Evolutionary conservation across 2,888 invertebrate genomes (phyloP), one percentile per base, ranked within the genome.

Genomic region (Scaptodrosophila latifasciaeformis): DNA sequence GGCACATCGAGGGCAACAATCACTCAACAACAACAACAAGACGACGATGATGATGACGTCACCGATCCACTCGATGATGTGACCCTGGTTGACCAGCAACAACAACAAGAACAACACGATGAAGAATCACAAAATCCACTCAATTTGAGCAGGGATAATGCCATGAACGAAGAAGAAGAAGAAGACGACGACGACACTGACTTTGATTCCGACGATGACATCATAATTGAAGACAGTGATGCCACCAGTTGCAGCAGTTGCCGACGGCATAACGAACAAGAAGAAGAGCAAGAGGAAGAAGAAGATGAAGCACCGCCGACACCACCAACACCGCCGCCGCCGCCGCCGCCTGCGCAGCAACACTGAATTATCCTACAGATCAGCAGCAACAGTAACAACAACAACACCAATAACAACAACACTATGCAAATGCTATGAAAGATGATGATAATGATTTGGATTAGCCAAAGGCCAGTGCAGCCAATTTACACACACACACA

Each of bases 171-270:
- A n/a, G 5, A 45, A 1, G 43, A 48, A 0, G 45, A 57, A 0
- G 60, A 54, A 0, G 62, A 57, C 0, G 62, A 62, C 0, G 52
- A 59, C 0, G 69, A 60, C 0, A 66, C 65, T 17, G 56, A 59
- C 0, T 52, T 53, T 7, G 69, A 71, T 18, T n/a, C n/a, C n/a
- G 74, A 74, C 18, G 75, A 61, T 44, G 70, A 47, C n/a, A 70
- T 71, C 21, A 77, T 78, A 7, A 75, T 72, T 13, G 72, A 72
- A 39, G 72, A 72, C 19, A 72, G 72, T 57, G 72, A 72, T 75
- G 72, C 72, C 50, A 72, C 78, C 40, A 72, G 72, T 50, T 72
- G 72, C 50, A 72, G 72, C 39, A 78, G 78, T 40, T 72, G 78
- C 42, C 56, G 53, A 3, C 75, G 72, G 12, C 75, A 70, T 34